These are phyloP conservation scores for Mirounga angustirostris DNA, from an alignment of 2,113 vertebrate species.

Conservation along the genomic window DNA sequence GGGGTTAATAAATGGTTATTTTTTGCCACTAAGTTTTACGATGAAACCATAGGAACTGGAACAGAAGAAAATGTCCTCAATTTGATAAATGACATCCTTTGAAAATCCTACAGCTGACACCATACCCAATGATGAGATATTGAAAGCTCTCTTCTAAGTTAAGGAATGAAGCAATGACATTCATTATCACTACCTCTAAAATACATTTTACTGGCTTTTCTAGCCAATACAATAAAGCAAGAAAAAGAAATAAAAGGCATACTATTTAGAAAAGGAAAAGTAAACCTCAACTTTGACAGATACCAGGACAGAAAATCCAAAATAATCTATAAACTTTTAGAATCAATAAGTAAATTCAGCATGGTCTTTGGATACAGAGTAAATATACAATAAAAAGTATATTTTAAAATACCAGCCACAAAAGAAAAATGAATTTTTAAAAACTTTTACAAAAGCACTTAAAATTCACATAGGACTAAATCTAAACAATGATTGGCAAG, in stretches of 20 bases:
- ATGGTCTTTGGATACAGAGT: neutral
- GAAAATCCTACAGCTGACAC: neutral
- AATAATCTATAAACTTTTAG: conserved; percentile 7
- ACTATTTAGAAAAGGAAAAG: neutral
- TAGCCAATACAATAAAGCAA: conserved; percentile 2
- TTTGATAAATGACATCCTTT: neutral
- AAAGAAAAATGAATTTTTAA: conserved; percentile 19
- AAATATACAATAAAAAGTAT: conserved; percentile 8
- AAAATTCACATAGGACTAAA: neutral
- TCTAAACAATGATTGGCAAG: conserved; percentile 27
- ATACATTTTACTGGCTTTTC: neutral
- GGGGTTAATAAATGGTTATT: neutral
- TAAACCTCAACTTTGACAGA: neutral
- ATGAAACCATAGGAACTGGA: neutral
- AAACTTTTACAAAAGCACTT: conserved; percentile 13
- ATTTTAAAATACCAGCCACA: neutral
- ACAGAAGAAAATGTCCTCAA: neutral
- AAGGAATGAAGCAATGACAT: neutral
- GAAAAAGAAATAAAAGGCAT: conserved; percentile 11
- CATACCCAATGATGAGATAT: neutral
- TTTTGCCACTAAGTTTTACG: neutral
- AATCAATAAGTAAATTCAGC: conserved; percentile 3
- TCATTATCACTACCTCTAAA: neutral
- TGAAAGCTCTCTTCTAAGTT: neutral
- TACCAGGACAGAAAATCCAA: conserved; percentile 20